Conservation (phyloP, 2,888 invertebrate species). For the Hemithea aestivaria region DNA sequence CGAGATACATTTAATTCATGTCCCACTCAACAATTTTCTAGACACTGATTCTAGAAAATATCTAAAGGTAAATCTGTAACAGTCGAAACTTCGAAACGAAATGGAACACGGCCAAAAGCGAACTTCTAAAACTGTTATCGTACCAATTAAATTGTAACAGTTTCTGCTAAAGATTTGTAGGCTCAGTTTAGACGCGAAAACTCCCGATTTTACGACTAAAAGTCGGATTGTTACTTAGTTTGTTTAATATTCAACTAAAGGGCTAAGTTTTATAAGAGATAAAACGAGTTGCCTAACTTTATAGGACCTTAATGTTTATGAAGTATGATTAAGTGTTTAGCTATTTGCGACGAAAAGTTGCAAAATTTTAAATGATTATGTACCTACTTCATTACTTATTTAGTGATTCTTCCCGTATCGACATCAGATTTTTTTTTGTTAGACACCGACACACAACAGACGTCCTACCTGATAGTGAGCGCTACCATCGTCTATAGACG, state of each 20-base stretch:
- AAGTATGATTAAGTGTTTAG: too few relatives aligned
- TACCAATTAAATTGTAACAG: conserved; percentile 27
- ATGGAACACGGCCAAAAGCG: conserved; percentile 24
- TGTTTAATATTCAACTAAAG: conserved; percentile 4
- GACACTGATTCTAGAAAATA: too few relatives aligned
- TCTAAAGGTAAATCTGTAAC: conserved; percentile 10
- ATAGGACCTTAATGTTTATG: not conserved
- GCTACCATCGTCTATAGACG: too few relatives aligned
- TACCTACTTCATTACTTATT: too few relatives aligned
- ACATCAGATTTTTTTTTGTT: too few relatives aligned
- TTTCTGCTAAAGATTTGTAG: conserved; percentile 26
- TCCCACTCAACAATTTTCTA: too few relatives aligned
- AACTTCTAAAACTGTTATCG: conserved; percentile 28
- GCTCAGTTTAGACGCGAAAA: conserved; percentile 24
- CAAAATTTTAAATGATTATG: too few relatives aligned
- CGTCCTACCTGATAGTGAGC: too few relatives aligned
- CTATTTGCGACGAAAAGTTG: too few relatives aligned
- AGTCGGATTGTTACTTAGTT: conserved; percentile 10
- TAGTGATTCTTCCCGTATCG: too few relatives aligned
- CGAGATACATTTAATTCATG: too few relatives aligned
- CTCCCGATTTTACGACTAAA: conserved; percentile 21
- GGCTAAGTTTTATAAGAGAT: conserved; percentile 8
- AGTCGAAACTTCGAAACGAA: conserved; percentile 26
- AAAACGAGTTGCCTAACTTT: not conserved
- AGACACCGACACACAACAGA: too few relatives aligned